phyloP scores from a whole-genome alignment of 1,140 invertebrate genomes.

The Platorchestia sp. region DNA sequence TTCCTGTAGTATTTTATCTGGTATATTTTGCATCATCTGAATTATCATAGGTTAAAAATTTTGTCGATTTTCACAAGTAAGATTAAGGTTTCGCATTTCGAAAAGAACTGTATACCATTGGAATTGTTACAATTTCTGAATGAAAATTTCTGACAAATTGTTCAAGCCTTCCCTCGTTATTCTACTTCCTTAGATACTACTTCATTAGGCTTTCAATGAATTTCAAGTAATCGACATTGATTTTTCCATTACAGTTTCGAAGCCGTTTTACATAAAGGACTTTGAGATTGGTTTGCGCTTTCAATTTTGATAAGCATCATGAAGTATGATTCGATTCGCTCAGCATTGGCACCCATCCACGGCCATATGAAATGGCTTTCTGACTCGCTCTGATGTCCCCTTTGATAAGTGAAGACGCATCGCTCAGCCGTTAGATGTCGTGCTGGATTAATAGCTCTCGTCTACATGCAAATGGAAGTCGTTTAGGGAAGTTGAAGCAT shows the following conservation, averaged over 20 bases:
- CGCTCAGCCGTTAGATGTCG: neutral
- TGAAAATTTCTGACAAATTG: neutral
- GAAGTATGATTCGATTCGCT: neutral
- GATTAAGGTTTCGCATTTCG: neutral
- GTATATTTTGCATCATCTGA: neutral
- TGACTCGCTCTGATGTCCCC: neutral
- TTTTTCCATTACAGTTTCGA: neutral
- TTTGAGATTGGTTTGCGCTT: neutral
- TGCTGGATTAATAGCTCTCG: neutral
- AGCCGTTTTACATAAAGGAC: neutral
- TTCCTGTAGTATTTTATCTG: neutral
- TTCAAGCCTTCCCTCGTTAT: neutral
- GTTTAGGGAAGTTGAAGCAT: slow-evolving; percentile 39
- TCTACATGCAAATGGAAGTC: slow-evolving; percentile 53
- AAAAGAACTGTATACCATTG: too few relatives aligned
- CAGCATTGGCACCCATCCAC: neutral
- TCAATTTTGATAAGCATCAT: neutral
- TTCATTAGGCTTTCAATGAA: neutral
- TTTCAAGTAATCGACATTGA: neutral
- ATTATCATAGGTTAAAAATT: neutral
- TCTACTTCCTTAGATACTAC: neutral
- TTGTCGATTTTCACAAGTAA: neutral
- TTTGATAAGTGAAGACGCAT: slow-evolving; percentile 34
- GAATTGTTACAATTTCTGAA: neutral
- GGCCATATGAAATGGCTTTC: neutral